phyloP scores from a whole-genome alignment of 2,888 invertebrate species.

The Lingula anatina region DNA sequence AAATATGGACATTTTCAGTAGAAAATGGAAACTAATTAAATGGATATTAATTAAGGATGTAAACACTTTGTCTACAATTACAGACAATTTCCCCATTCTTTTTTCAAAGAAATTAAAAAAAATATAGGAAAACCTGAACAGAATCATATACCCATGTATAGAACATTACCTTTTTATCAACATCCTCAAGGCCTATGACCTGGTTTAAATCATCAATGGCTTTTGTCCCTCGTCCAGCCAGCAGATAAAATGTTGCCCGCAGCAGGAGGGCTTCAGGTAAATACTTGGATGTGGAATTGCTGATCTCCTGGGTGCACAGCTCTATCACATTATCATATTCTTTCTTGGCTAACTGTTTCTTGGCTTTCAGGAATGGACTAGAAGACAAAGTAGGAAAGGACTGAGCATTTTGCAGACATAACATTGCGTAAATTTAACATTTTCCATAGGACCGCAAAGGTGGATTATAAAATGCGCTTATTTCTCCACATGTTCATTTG shows the following conservation, averaged over 20 bases:
- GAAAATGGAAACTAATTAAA: no score
- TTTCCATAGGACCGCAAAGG: no score
- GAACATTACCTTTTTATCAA: slow-evolving; percentile 50
- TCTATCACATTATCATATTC: slow-evolving; percentile 73
- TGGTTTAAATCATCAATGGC: slow-evolving; percentile 58
- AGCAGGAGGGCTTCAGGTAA: slow-evolving; percentile 63
- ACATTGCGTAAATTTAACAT: no score
- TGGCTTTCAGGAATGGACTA: slow-evolving; percentile 70
- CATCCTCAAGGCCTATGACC: slow-evolving; percentile 21
- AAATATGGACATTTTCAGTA: neutral
- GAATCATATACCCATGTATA: neutral
- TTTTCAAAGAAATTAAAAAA: neutral
- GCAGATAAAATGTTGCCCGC: slow-evolving; percentile 76
- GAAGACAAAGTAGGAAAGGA: no score
- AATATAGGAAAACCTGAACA: neutral
- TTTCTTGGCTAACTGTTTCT: slow-evolving; percentile 65
- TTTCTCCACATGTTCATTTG: no score
- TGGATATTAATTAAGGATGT: no score
- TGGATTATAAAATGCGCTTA: no score
- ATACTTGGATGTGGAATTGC: slow-evolving; percentile 22
- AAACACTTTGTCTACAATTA: no score
- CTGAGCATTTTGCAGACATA: no score
- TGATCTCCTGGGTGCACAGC: slow-evolving; percentile 74
- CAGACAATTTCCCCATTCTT: no score
- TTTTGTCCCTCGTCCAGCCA: slow-evolving; percentile 59